Evolutionary conservation across 1,140 invertebrate genomes (phyloP), one percentile per base, ranked within the genome.

Genomic region (Drosophila carrolli): DNA sequence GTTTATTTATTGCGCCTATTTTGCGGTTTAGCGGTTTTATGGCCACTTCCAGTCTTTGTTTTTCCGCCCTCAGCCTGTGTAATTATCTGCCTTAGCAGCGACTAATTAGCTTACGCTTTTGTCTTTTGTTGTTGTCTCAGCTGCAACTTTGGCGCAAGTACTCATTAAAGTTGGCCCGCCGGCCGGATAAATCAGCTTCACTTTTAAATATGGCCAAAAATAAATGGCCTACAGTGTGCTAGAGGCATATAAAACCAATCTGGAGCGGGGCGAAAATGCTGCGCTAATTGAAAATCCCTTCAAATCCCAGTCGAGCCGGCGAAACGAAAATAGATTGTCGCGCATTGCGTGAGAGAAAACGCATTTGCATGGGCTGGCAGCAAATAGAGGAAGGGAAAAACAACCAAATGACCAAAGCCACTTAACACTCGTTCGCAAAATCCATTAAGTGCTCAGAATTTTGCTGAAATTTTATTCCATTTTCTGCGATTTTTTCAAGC

Each of bases 1-100:
- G 59, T 66, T 86, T 86, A 86, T 86, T 86, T 86, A 88, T 88
- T 83, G 72, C 83, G 83, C 80, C 84, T 88, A 88, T 88, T 89
- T 89, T 84, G 84, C 84, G 84, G 84, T 75, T 88, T 88, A 84
- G 84, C 84, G 77, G 68, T 84, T 84, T 89, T 88, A 89, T 89
- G 84, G 81, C 81, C 84, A 89, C 70, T 63, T 65, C 55, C 68
- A 62, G 72, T 37, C 65, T 77, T 83, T 75, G 61, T 67, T 75
- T 58, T 65, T 37, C 35, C 29, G 41, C 48, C 51, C 47, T 37
- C 68, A 62, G 78, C 58, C 61, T 59, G 76, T 61, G 74, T 89
- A 89, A 89, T 89, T 89, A 89, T 82, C 77, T 65, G 61, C 59
- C 61, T 68, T 70, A 68, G 59, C 63, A 81, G 74, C 74, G 58